Evolutionary conservation across 2,888 invertebrate species (phyloP).

Genomic region (Iselma pallidipennis): DNA sequence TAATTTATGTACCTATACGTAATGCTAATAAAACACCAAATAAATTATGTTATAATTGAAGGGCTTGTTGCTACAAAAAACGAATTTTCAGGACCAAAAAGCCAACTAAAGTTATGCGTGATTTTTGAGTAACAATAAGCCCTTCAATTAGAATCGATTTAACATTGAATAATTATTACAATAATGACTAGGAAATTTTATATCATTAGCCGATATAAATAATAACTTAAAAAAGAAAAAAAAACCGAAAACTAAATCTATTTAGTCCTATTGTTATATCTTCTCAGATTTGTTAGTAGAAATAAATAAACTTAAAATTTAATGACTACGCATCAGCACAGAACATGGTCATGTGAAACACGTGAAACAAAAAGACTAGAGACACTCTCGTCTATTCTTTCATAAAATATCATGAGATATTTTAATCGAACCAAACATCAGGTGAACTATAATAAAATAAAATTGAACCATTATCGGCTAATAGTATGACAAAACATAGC

Average conservation of each 20-base stretch:
- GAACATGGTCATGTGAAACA: slow-evolving; percentile 9
- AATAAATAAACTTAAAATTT: slow-evolving; percentile 42
- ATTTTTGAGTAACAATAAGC: no score
- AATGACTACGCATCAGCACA: slow-evolving; percentile 33
- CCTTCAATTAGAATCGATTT: no score
- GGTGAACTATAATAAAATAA: slow-evolving; percentile 32
- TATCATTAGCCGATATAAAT: slow-evolving; percentile 54
- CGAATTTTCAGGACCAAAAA: no score
- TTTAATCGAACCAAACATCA: slow-evolving; percentile 13
- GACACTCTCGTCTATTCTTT: slow-evolving; percentile 44
- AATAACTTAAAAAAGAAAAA: slow-evolving; percentile 22
- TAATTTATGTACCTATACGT: no score
- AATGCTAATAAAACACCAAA: neutral
- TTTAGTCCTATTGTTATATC: slow-evolving; percentile 19
- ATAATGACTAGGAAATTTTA: slow-evolving; percentile 52
- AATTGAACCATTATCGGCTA: slow-evolving; percentile 50
- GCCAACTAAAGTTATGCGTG: no score
- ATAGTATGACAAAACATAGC: slow-evolving; percentile 47
- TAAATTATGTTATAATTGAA: neutral
- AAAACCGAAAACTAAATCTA: slow-evolving; percentile 39
- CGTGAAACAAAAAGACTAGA: slow-evolving; percentile 37
- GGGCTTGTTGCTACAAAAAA: neutral
- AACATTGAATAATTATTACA: no score
- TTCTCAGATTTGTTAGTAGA: slow-evolving; percentile 27
- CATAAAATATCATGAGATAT: slow-evolving; percentile 17